Conservation (phyloP, 1,140 invertebrate species). For the Contarinia nasturtii region DNA sequence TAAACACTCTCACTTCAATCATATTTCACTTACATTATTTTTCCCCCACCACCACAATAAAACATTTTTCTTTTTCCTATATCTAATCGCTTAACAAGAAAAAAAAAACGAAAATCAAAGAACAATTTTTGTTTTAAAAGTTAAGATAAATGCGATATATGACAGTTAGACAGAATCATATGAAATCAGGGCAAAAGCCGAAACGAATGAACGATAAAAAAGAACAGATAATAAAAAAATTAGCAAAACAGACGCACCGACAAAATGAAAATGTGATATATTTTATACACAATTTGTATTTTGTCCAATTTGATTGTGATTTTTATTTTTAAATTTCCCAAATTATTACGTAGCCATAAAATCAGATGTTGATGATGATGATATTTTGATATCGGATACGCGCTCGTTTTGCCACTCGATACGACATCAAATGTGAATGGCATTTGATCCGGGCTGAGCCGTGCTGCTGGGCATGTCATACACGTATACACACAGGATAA, state of each 20-base stretch:
- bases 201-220: neutral
- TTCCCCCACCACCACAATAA: too few relatives aligned
- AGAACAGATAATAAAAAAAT: conserved; percentile 8
- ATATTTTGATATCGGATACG: too few relatives aligned
- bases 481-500: too few relatives aligned
- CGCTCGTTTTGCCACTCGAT: conserved; percentile 5
- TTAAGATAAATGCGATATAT: neutral
- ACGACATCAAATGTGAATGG: conserved; percentile 5
- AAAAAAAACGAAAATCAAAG: neutral
- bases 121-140: too few relatives aligned
- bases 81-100: neutral
- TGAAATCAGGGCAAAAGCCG: conserved; percentile 11
- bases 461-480: neutral
- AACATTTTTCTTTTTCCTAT: neutral
- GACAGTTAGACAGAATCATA: conserved; percentile 4
- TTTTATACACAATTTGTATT: too few relatives aligned
- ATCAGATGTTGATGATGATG: conserved; percentile 4
- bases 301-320: too few relatives aligned
- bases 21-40: neutral
- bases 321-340: too few relatives aligned
- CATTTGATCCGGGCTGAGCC: conserved; percentile 1
- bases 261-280: conserved; percentile 2
- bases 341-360: too few relatives aligned
- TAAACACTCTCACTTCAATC: neutral
- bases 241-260: conserved; percentile 9